Conservation (phyloP, 2,888 invertebrate species). For the Bibio marci region DNA sequence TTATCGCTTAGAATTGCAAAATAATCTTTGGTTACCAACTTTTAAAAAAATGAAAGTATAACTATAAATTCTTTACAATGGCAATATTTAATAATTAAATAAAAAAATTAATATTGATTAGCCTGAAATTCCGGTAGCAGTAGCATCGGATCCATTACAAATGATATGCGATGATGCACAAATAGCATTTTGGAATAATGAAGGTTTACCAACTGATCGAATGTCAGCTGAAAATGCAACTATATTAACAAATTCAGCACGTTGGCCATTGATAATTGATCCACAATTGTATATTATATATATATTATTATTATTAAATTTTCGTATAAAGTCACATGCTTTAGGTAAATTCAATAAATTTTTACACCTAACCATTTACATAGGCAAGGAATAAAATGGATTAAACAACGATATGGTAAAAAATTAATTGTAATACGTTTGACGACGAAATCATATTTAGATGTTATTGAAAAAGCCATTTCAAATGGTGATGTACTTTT, state of each 20-base stretch:
- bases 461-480: slow-evolving; percentile 60
- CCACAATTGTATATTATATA: slow-evolving; percentile 59
- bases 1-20: slow-evolving; percentile 61
- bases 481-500: slow-evolving; percentile 58
- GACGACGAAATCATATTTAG: slow-evolving; percentile 67
- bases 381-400: slow-evolving; percentile 85
- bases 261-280: slow-evolving; percentile 93
- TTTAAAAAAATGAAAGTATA: slow-evolving; percentile 46
- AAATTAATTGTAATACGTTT: slow-evolving; percentile 56
- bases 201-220: slow-evolving; percentile 76
- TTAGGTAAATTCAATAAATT: no score
- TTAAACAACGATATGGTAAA: slow-evolving; percentile 69
- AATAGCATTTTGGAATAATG: slow-evolving; percentile 89
- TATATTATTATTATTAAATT: no score
- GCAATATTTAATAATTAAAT: no score
- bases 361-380: no score
- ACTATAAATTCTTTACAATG: not conserved
- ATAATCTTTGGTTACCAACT: slow-evolving; percentile 65
- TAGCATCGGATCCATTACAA: slow-evolving; percentile 62
- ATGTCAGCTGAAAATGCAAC: slow-evolving; percentile 94
- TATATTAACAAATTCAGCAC: slow-evolving; percentile 70
- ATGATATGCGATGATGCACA: slow-evolving; percentile 84
- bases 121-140: slow-evolving; percentile 63
- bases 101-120: slow-evolving; percentile 17
- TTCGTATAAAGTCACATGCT: no score